Base-by-base conservation (phyloP, 2,888 invertebrate species). In the Acronicta leporina region DNA sequence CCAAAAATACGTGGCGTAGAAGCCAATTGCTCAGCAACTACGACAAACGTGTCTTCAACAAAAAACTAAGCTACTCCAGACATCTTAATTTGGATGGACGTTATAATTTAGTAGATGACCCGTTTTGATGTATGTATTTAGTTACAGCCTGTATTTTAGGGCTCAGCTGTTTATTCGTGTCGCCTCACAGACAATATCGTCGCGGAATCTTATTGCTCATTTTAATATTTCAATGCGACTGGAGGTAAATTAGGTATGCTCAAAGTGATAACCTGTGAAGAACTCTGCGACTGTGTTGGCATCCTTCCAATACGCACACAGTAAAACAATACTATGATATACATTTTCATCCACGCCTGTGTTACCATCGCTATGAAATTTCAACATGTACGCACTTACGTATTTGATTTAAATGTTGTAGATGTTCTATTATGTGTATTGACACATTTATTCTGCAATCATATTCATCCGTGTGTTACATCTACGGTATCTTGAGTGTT, bases 211-310 rank as follows among this genome's bases (percentile, higher is more conserved):
- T 73, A 63, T 76, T 76, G 77, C 68, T 80, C 71, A 68, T 79
- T 79, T 79, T 68, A 69, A 76, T 75, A 82, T 78, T 83, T 79
- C 68, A 77, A 64, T 74, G 67, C 65, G 65, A 69, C 75, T 71
- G 68, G 61, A 75, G 77, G 73, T 75, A 68, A 73, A 75, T 76
- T 77, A 73, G 75, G 73, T 76, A 73, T 75, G 75, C 75, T 74
- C 70, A 77, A 80, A 79, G 75, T 79, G 73, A 79, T 77, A 81
- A 67, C 77, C 70, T 77, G 62, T 77, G 44, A 73, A 68, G 62
- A 71, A 66, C 58, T 64, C 54, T 50, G 78, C 72, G 75, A 70
- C 66, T 76, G 53, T 50, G 57, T 73, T 82, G 83, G 83, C 83
- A 73, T 45, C 60, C 64, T 33, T 74, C 83, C 82, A 84, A 75